Conservation (phyloP, 2,797 vertebrate species). For the Thripadectes ignobilis region DNA sequence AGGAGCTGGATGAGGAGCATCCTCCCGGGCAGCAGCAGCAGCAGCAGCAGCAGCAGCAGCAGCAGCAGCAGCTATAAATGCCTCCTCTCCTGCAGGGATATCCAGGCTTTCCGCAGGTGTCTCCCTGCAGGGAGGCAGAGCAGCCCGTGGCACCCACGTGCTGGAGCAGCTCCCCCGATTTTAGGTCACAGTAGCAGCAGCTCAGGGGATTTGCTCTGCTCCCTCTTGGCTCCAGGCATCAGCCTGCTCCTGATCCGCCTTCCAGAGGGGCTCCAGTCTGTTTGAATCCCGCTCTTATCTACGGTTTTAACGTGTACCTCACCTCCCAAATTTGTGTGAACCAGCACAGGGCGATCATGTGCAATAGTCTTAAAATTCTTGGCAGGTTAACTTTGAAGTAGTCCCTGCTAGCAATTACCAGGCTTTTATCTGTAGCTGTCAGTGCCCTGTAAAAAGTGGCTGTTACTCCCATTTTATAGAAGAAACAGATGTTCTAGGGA, state of each 20-base stretch:
- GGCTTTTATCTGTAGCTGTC: constrained; percentile 48
- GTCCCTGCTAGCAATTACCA: constrained; percentile 8
- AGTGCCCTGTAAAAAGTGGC: neutral
- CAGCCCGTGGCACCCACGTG: neutral
- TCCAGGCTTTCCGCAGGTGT: neutral
- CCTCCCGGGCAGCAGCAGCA: neutral
- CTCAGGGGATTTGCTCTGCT: neutral
- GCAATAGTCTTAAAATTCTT: neutral
- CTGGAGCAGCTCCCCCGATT: neutral
- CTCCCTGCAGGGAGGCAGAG: neutral
- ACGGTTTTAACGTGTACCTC: neutral
- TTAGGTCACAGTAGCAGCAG: neutral
- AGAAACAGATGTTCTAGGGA: constrained; percentile 47
- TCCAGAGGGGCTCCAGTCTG: neutral
- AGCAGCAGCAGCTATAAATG: neutral
- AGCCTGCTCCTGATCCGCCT: neutral
- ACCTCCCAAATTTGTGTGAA: neutral
- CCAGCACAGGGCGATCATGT: neutral
- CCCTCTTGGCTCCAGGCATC: neutral
- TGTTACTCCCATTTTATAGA: constrained; percentile 24
- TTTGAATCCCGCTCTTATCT: neutral
- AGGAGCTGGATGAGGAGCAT: neutral
- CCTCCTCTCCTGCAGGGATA: neutral
- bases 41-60: neutral
- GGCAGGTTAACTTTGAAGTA: neutral